phyloP scores from a whole-genome alignment of 2,888 invertebrate genomes.

The Heteromurus nitidus region DNA sequence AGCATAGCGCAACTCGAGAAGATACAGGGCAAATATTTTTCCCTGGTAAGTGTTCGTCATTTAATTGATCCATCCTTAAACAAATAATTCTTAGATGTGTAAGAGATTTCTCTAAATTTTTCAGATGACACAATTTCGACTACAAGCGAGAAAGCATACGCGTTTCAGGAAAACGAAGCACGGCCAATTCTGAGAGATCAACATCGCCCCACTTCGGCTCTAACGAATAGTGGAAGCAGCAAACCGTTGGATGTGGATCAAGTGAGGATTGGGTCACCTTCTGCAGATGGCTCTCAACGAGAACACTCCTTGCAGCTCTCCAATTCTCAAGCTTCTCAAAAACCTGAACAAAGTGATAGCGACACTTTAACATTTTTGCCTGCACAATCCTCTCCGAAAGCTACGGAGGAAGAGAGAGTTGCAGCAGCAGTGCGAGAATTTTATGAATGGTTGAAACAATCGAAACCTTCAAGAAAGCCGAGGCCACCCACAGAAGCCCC shows the following conservation, averaged over 20 bases:
- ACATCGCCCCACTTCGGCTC: constrained; percentile 40
- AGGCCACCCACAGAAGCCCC: background rate
- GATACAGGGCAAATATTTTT: constrained; percentile 41
- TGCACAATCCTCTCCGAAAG: background rate
- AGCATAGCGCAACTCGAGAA: background rate
- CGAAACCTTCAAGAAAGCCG: background rate
- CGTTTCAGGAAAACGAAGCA: background rate
- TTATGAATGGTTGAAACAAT: constrained; percentile 35
- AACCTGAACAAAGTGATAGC: background rate
- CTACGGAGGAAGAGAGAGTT: constrained; percentile 18
- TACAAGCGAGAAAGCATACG: background rate
- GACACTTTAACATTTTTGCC: too few species aligned
- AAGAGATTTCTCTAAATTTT: background rate
- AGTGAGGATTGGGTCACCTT: background rate
- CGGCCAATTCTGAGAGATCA: constrained; percentile 12
- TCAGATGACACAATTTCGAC: background rate
- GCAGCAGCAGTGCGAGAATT: constrained; percentile 30
- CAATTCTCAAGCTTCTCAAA: background rate
- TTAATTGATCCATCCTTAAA: background rate
- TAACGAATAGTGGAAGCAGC: background rate
- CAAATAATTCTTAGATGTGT: background rate
- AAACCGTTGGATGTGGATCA: background rate
- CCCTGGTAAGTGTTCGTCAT: constrained; percentile 23
- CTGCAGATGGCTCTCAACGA: constrained; percentile 45
- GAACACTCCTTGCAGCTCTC: background rate